Conservation (phyloP, 2,888 invertebrate species). For the Brenthis ino region DNA sequence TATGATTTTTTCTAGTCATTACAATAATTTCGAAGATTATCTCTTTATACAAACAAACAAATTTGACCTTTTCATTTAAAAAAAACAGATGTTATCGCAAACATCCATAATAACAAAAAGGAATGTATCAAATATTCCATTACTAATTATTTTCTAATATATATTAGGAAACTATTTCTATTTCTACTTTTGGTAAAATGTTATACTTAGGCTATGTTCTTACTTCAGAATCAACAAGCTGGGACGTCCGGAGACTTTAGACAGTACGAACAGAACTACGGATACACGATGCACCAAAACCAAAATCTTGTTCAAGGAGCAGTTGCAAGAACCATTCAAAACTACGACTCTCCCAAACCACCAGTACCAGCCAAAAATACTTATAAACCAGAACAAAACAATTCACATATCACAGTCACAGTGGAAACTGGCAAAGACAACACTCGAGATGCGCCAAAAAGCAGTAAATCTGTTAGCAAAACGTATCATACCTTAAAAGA, state of each 20-base stretch:
- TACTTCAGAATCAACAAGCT: constrained; percentile 76
- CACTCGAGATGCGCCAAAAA: constrained; percentile 81
- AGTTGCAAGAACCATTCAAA: constrained; percentile 67
- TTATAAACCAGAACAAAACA: constrained; percentile 70
- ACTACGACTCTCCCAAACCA: constrained; percentile 73
- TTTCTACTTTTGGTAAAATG: too few species aligned
- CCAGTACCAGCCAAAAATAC: constrained; percentile 78
- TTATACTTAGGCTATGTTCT: constrained; percentile 25
- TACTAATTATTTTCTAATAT: too few species aligned
- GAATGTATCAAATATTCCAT: too few species aligned
- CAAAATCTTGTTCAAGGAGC: constrained; percentile 60
- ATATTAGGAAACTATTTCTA: too few species aligned
- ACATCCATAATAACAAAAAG: too few species aligned
- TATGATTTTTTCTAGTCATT: too few species aligned
- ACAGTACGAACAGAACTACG: constrained; percentile 80
- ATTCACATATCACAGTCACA: constrained; percentile 79
- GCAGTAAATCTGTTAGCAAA: constrained; percentile 86
- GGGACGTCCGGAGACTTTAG: constrained; percentile 76
- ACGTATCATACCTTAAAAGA: constrained; percentile 92
- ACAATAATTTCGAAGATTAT: too few species aligned
- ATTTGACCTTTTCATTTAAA: too few species aligned
- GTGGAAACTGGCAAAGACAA: constrained; percentile 84
- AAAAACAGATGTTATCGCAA: too few species aligned
- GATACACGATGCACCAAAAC: constrained; percentile 71
- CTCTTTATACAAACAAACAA: too few species aligned